Base-by-base conservation (phyloP, 2,113 vertebrate genomes). In the Nycticorax nycticorax region DNA sequence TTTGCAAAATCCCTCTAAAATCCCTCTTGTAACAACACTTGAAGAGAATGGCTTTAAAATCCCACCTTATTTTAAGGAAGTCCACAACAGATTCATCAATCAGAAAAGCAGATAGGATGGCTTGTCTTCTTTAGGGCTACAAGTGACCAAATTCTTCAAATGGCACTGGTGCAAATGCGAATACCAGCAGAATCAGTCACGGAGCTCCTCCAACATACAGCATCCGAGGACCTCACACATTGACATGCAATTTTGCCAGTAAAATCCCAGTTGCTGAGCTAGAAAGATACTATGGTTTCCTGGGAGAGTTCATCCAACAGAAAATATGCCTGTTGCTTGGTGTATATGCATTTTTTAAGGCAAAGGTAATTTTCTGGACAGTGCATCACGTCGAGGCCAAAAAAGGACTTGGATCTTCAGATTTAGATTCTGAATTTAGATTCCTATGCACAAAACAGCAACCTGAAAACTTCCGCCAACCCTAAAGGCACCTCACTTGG, bases 241-340 rank as follows among this genome's bases (percentile, higher is more conserved):
- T 22, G 74, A 68, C 3, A 4, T 28, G 22, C 16, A 57, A 24
- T 66, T 75, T 75, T 92, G 73, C 80, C 94, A 96, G 41, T 48
- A 85, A 97, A 94, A 89, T 87, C 95, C 81, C 33, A 14, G 57
- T 72, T 73, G 33, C 57, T 85, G 80, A 89, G 57, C 66, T 73
- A 82, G 89, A 83, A 91, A 76, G 96, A 85, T 43, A 21, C 53
- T 66, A 89, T 45, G 57, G 62, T 73, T 94, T 94, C 92, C 89
- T 85, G 71, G 92, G 96, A 96, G 89, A 92, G 62, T 79, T 93
- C 69, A 79, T 89, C 89, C 92, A 87, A 82, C 53, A 89, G 45
- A 89, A 94, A 95, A 85, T 64, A 82, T 32, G 69, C 19, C 66
- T 68, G 12, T 59, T 85, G 33, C 55, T 79, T 72, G 43, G 43